phyloP scores from a whole-genome alignment of 2,888 invertebrate genomes.

The Drosophila nigricruria region DNA sequence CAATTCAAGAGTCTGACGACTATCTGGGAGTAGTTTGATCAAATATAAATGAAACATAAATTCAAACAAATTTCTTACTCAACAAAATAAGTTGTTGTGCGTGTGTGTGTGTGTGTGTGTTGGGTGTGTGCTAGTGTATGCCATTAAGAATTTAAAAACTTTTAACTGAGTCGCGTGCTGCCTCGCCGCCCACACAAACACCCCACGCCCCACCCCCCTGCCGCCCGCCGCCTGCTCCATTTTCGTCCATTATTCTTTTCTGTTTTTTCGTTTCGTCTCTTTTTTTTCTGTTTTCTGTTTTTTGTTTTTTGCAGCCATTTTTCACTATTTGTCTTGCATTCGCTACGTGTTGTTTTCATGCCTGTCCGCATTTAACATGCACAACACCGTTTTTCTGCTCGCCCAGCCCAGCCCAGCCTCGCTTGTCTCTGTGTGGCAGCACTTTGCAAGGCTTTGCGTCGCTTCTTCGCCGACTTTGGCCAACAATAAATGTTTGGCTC shows the following conservation, averaged over 20 bases:
- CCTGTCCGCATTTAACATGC: conserved; percentile 71
- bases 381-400: conserved; percentile 65
- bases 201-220: not conserved
- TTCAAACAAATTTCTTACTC: not conserved
- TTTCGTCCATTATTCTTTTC: conserved; percentile 38
- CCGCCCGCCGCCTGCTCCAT: conserved; percentile 1
- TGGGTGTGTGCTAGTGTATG: not conserved
- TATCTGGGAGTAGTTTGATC: not conserved
- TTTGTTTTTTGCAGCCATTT: conserved; percentile 59
- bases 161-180: conserved; percentile 37
- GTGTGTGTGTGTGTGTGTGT: conserved; percentile 2
- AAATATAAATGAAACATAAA: not conserved
- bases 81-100: not conserved
- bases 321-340: conserved; percentile 68
- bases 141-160: conserved; percentile 30
- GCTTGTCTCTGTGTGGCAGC: conserved; percentile 1
- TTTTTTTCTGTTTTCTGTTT: conserved; percentile 28
- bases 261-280: not conserved
- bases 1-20: not conserved
- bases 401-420: not conserved
- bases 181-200: not conserved
- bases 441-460: conserved; percentile 15
- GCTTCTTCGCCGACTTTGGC: conserved; percentile 36
- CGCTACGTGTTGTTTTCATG: conserved; percentile 63
- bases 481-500: conserved; percentile 43